A percentile compares a stretch with the other conserved stretches of the same genome.
phyloP scores from a whole-genome alignment of 2,113 vertebrate species.

The Salvelinus fontinalis region DNA sequence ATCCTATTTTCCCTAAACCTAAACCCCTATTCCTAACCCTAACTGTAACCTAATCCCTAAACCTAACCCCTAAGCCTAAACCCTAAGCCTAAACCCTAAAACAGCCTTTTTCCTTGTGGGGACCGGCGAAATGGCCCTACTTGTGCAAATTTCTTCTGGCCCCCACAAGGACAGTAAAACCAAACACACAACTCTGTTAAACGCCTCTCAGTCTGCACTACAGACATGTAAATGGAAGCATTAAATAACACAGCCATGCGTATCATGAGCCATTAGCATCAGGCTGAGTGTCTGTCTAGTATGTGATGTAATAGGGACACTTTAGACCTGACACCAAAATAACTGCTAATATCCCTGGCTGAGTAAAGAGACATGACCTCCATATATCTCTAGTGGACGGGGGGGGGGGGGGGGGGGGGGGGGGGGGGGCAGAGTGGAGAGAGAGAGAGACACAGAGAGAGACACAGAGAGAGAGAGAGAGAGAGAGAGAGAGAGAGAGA shows the following conservation, averaged over 20 bases:
- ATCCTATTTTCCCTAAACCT: too few species aligned
- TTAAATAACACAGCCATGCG: conserved; percentile 70
- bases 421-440: too few species aligned
- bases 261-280: conserved; percentile 34
- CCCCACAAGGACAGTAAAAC: too few species aligned
- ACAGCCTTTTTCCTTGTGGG: too few species aligned
- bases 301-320: conserved; percentile 62
- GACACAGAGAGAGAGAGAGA: not conserved
- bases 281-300: conserved; percentile 46
- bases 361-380: conserved; percentile 62
- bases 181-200: not conserved
- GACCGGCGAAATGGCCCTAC: too few species aligned
- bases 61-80: too few species aligned
- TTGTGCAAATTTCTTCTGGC: too few species aligned
- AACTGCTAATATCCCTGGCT: not conserved
- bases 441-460: conserved; percentile 18
- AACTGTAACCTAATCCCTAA: too few species aligned
- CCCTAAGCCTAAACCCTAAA: too few species aligned
- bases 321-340: conserved; percentile 68
- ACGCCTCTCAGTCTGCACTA: conserved; percentile 4
- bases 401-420: too few species aligned
- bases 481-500: conserved; percentile 6
- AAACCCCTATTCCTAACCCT: too few species aligned
- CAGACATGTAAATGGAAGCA: conserved; percentile 66
- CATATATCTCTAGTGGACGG: conserved; percentile 1